These are phyloP conservation scores for Clarias platycephalus DNA, from an alignment of 2,797 vertebrate genomes.

Conservation along the genomic window DNA sequence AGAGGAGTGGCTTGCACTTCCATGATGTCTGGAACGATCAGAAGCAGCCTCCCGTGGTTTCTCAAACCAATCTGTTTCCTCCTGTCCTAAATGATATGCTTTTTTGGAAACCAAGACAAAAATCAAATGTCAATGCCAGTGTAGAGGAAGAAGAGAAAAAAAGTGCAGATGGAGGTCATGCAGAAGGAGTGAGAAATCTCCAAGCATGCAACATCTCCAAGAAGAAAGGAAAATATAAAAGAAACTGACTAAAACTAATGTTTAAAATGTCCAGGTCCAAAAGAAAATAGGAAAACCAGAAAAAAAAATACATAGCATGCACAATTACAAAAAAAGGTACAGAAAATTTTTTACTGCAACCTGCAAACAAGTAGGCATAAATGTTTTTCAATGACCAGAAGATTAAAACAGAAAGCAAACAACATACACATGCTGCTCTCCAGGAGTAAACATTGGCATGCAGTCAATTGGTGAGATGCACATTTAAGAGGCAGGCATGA, in stretches of 20 bases:
- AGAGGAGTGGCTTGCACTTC: constrained; percentile 83
- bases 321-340: constrained; percentile 49
- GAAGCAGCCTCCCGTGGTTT: constrained; percentile 93
- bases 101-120: constrained; percentile 87
- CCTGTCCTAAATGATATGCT: constrained; percentile 99
- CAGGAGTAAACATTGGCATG: constrained; percentile 68
- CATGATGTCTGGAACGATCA: constrained; percentile 91
- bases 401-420: constrained; percentile 54
- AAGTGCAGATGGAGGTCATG: constrained; percentile 71
- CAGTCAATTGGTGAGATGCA: constrained; percentile 59
- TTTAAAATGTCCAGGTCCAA: constrained; percentile 43
- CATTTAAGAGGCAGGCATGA: constrained; percentile 58
- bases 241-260: constrained; percentile 3
- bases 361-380: constrained; percentile 71
- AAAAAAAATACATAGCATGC: constrained; percentile 64
- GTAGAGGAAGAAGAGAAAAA: constrained; percentile 41
- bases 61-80: constrained; percentile 99
- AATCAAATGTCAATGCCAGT: constrained; percentile 75
- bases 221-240: constrained; percentile 28
- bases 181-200: constrained; percentile 64
- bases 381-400: constrained; percentile 70
- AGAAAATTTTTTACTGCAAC: constrained; percentile 43
- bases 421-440: constrained; percentile 54
- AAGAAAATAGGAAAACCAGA: constrained; percentile 65
- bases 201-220: constrained; percentile 62